Evolutionary conservation across 2,113 vertebrate genomes (phyloP).

Genomic region (Origma solitaria): DNA sequence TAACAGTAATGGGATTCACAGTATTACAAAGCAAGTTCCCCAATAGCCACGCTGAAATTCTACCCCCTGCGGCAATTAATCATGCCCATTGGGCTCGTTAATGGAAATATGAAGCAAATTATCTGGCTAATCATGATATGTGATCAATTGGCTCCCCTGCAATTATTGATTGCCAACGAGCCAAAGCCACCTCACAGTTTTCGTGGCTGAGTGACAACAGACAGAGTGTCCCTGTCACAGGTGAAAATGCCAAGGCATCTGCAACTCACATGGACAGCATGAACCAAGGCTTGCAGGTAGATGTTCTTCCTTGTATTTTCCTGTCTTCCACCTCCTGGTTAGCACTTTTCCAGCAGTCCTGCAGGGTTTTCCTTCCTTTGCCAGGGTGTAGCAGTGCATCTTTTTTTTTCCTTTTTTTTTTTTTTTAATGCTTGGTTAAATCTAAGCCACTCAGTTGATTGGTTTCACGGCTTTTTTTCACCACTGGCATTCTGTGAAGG

Average conservation of each 20-base stretch:
- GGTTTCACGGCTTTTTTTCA: neutral
- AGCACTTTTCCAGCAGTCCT: neutral
- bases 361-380: neutral
- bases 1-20: slow-evolving; percentile 49
- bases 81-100: slow-evolving; percentile 18
- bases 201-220: neutral
- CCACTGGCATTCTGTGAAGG: neutral
- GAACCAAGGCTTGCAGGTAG: neutral
- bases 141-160: slow-evolving; percentile 27
- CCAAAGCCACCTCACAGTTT: neutral
- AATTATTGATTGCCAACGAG: neutral
- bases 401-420: neutral
- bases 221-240: neutral
- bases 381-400: neutral
- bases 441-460: neutral
- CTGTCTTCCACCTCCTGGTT: neutral
- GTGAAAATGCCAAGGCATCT: neutral
- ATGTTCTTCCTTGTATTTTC: neutral
- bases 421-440: neutral
- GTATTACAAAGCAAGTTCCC: slow-evolving; percentile 3
- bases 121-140: slow-evolving; percentile 19
- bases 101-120: slow-evolving; percentile 49
- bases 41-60: slow-evolving; percentile 5
- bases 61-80: slow-evolving; percentile 34
- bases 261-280: accelerated